Base-by-base conservation (phyloP, 1,140 invertebrate genomes). In the Panulirus ornatus region DNA sequence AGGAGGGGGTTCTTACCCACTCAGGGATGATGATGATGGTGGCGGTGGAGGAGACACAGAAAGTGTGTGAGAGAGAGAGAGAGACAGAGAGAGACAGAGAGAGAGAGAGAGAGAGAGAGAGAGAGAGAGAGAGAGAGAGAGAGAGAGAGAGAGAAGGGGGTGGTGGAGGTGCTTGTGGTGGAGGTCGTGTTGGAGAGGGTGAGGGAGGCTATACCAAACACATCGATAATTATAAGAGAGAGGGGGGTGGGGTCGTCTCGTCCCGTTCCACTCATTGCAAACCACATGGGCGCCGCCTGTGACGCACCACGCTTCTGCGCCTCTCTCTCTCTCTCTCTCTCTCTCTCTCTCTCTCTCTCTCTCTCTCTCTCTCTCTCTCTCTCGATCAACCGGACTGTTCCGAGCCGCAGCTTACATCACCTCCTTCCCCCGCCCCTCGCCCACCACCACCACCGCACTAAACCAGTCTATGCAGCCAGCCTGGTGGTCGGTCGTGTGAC, bases 331-430 rank as follows among this genome's bases (percentile, higher is more conserved):
- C 58, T 63, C 58, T 63, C 58, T 63, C 58, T 63, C 58, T 63
- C 58, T 63, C 58, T 63, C 58, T 63, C 58, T 63, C 58, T 63
- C 58, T 63, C 58, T 63, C 66, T 27, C 66, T 27, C 66, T 70
- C 66, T 63, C 66, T 70, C 14, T 70, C 66, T 22, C 70, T 71
- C 70, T 34, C 30, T 71, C 70, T 70, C n/a, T 27, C n/a, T 70
- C n/a, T 70, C 66, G n/a, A 70, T 27, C n/a, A 8, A n/a, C 22
- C 27, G 27, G 36, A 70, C 27, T 63, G n/a, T n/a, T n/a, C n/a
- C n/a, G n/a, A n/a, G n/a, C n/a, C n/a, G n/a, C n/a, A n/a, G n/a
- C n/a, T n/a, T n/a, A n/a, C 27, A 70, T 70, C 66, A 22, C 0
- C 22, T 30, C 66, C 27, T 63, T 63, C 27, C 27, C 58, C 1